Evolutionary conservation across 2,888 invertebrate species (phyloP).

Genomic region (Patella depressa): DNA sequence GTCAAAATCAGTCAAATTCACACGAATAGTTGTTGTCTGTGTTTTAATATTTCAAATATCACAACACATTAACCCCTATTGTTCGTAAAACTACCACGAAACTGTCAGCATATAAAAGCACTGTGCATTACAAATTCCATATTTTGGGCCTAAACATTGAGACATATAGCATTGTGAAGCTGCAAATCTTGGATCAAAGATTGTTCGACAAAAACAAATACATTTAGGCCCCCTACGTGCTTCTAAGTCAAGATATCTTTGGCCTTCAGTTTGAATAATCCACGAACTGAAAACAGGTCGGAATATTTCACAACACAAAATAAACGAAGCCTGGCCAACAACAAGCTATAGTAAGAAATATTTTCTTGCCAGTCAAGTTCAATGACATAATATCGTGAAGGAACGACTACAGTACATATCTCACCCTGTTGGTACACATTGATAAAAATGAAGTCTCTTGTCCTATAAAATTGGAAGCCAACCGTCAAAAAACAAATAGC

Average conservation of each 20-base stretch:
- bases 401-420: no score
- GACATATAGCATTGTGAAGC: neutral
- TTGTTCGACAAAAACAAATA: neutral
- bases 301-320: neutral
- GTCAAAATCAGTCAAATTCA: no score
- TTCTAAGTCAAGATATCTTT: neutral
- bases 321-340: neutral
- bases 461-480: no score
- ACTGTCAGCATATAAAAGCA: neutral
- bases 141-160: neutral
- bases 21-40: no score
- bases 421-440: no score
- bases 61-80: no score
- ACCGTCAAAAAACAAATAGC: no score
- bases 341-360: neutral
- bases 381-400: neutral
- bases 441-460: no score
- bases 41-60: no score
- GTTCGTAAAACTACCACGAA: no score
- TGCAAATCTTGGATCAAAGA: neutral
- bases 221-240: conserved; percentile 4
- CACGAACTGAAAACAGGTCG: neutral
- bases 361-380: neutral
- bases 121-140: neutral
- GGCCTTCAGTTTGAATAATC: conserved; percentile 3